Evolutionary conservation across 1,140 invertebrate species (phyloP).

Genomic region (Tetraneura akinire): DNA sequence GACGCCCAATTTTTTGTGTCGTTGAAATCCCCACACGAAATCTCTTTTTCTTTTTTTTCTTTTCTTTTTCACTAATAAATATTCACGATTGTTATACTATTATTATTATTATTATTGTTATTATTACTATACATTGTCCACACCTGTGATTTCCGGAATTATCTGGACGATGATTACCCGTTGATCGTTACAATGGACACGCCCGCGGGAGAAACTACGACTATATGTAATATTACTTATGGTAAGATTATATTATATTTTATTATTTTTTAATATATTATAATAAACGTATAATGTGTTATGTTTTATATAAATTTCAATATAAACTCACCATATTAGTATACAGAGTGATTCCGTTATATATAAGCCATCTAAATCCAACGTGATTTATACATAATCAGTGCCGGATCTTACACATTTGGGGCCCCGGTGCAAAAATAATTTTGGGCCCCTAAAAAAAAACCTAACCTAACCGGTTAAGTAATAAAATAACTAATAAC

Average conservation of each 20-base stretch:
- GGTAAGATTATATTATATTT: background rate
- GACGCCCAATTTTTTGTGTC: slow-evolving; percentile 23
- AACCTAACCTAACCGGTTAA: too few species aligned
- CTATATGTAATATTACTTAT: background rate
- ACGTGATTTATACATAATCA: too few species aligned
- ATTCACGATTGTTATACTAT: slow-evolving; percentile 48
- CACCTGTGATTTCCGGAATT: slow-evolving; percentile 42
- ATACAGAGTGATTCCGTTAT: too few species aligned
- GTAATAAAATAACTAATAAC: too few species aligned
- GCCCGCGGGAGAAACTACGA: slow-evolving; percentile 4
- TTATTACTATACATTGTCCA: slow-evolving; percentile 1
- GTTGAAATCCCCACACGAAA: background rate
- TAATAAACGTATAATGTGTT: too few species aligned
- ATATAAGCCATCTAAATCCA: too few species aligned
- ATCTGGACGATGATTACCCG: slow-evolving; percentile 40
- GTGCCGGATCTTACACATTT: too few species aligned
- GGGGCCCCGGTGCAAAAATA: too few species aligned
- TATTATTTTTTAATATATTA: background rate
- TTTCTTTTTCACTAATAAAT: slow-evolving; percentile 38
- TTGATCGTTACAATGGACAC: slow-evolving; percentile 36
- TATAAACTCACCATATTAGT: too few species aligned
- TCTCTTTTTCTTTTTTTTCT: background rate
- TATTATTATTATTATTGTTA: slow-evolving; percentile 21
- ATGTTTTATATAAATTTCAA: too few species aligned
- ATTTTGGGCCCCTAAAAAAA: too few species aligned